phyloP scores from a whole-genome alignment of 1,140 invertebrate genomes.

The Pararge aegeria region DNA sequence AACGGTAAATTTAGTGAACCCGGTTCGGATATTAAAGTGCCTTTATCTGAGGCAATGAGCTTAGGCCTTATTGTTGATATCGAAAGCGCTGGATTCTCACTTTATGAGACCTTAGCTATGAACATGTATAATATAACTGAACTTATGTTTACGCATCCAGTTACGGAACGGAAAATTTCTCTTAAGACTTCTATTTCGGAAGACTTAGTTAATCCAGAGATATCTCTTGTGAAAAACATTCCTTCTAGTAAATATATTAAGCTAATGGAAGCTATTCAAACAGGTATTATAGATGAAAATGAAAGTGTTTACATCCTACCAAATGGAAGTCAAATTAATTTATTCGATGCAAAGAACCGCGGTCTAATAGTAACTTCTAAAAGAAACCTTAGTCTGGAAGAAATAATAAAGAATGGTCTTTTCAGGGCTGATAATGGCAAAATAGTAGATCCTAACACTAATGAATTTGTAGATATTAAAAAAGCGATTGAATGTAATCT shows the following conservation, averaged over 20 bases:
- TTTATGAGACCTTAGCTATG: constrained; percentile 92
- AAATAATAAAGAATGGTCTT: constrained; percentile 87
- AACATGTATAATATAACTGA: constrained; percentile 88
- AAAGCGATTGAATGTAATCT: constrained; percentile 87
- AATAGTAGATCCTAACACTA: constrained; percentile 87
- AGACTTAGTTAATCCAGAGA: constrained; percentile 90
- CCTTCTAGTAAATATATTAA: constrained; percentile 85
- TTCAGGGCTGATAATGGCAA: constrained; percentile 89
- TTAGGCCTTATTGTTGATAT: constrained; percentile 91
- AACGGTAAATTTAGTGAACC: constrained; percentile 89
- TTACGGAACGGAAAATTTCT: constrained; percentile 87
- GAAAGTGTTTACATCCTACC: constrained; percentile 85
- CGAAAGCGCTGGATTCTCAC: constrained; percentile 88
- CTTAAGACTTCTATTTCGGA: constrained; percentile 88
- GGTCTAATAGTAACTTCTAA: constrained; percentile 88
- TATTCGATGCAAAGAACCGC: constrained; percentile 85
- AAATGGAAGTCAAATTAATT: constrained; percentile 82
- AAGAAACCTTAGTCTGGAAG: constrained; percentile 86
- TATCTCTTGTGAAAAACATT: constrained; percentile 89
- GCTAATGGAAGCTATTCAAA: constrained; percentile 87
- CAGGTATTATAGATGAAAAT: constrained; percentile 86
- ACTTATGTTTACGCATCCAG: constrained; percentile 90
- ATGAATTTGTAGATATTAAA: constrained; percentile 85
- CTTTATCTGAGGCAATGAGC: constrained; percentile 86
- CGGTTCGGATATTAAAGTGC: constrained; percentile 82